Conservation (phyloP, 1,140 invertebrate species). For the Druon quercuslanigerum region DNA sequence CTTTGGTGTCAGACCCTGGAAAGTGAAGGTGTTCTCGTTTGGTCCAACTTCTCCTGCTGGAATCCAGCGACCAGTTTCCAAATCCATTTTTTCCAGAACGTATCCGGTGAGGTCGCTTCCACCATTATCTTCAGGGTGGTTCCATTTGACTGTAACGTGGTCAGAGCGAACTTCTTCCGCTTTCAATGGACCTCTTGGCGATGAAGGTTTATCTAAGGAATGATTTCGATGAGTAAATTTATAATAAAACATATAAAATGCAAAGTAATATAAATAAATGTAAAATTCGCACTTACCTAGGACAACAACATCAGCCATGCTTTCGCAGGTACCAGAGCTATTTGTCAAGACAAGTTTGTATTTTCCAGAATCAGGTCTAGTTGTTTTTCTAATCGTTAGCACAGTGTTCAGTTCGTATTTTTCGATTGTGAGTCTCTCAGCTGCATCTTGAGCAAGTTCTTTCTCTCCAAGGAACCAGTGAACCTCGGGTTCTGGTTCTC, state of each 20-base stretch:
- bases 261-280: slow-evolving; percentile 25
- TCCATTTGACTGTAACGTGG: slow-evolving; percentile 96
- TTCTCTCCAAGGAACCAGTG: slow-evolving; percentile 87
- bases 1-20: slow-evolving; percentile 95
- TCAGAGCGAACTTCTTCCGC: slow-evolving; percentile 91
- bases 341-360: slow-evolving; percentile 91
- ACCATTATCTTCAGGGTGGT: slow-evolving; percentile 94
- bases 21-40: slow-evolving; percentile 87
- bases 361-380: slow-evolving; percentile 91
- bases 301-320: slow-evolving; percentile 90
- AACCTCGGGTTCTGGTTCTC: slow-evolving; percentile 95
- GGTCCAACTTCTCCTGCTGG: slow-evolving; percentile 93
- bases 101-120: slow-evolving; percentile 96
- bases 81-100: slow-evolving; percentile 97
- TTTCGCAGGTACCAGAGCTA: slow-evolving; percentile 89
- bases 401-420: slow-evolving; percentile 94
- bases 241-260: background rate
- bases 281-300: slow-evolving; percentile 78
- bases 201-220: slow-evolving; percentile 86
- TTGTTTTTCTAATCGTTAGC: slow-evolving; percentile 90
- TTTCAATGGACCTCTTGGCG: slow-evolving; percentile 90
- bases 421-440: slow-evolving; percentile 87
- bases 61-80: slow-evolving; percentile 94
- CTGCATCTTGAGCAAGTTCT: slow-evolving; percentile 82
- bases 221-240: background rate